These are phyloP conservation scores for Ailuropoda melanoleuca DNA, from an alignment of 2,113 vertebrate genomes.

Conservation along the genomic window DNA sequence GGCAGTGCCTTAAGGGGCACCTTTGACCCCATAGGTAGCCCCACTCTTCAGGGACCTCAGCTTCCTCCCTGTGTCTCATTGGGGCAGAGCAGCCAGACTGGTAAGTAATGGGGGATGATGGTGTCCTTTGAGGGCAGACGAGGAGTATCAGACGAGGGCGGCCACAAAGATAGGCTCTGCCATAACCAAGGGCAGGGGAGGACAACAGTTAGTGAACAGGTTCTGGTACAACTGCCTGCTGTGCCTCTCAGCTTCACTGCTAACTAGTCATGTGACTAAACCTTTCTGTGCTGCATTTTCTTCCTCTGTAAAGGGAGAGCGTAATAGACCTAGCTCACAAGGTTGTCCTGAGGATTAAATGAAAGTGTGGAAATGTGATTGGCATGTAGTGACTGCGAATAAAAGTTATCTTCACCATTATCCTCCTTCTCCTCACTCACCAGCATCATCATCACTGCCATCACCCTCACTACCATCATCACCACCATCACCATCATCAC, in stretches of 20 bases:
- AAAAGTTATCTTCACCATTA: background rate
- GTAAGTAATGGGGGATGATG: background rate
- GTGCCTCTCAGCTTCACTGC: background rate
- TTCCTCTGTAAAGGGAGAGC: too few relatives aligned
- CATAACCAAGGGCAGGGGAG: background rate
- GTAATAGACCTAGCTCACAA: background rate
- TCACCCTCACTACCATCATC: background rate
- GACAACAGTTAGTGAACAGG: background rate
- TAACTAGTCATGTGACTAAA: background rate
- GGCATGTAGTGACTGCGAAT: background rate
- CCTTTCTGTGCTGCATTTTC: background rate
- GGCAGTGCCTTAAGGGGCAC: background rate
- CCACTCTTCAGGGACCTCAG: background rate
- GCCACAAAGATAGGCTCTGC: background rate
- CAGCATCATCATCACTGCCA: background rate
- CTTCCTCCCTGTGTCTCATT: background rate
- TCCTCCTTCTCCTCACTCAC: accelerated
- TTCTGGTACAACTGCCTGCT: accelerated
- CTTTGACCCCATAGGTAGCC: background rate
- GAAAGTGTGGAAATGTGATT: background rate
- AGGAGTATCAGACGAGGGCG: background rate
- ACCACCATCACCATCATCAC: too few relatives aligned
- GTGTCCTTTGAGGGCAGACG: background rate
- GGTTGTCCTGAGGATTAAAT: background rate
- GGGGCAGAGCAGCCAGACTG: background rate